Base-by-base conservation (phyloP, 2,113 vertebrate genomes). In the Chascanopsetta lugubris region DNA sequence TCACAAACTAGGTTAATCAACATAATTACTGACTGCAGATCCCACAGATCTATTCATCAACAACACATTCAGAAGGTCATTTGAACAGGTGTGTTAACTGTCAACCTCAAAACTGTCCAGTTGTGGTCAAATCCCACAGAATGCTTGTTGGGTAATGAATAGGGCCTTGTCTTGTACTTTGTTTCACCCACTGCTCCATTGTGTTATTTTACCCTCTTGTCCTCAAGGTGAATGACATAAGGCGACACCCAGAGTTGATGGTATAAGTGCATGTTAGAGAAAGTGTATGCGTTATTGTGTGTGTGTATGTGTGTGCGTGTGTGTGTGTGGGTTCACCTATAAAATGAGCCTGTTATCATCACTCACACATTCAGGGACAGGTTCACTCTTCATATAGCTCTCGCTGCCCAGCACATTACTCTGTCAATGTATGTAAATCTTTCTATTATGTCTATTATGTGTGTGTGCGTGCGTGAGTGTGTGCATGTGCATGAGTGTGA, bases 371-470 rank as follows among this genome's bases (percentile, higher is more conserved):
- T 84, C 77, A 68, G 78, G 58, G 76, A 76, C 82, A 77, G 69
- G 61, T 80, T 78, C 53, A 55, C 70, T 74, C 72, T 70, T 74
- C 75, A 61, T 71, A 80, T 82, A 83, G 78, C 83, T 76, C 74
- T 75, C 72, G 32, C 69, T 40, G 20, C 74, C 74, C 57, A 48
- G 56, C 61, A 25, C 77, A 76, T 83, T 85, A 85, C 75, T 83
- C 79, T 75, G 73, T 83, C 82, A 69, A 79, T 72, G 69, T 75
- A 83, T 86, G 79, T 83, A 84, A 87, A 87, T 85, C 78, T 89
- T 64, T 68, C 62, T 60, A 34, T 59, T 75, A 75, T 80, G 61
- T 58, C 45, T 47, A 51, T 13, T 53, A 29, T 47, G 64, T 48
- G 42, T 26, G 34, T 30, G 42, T 32, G 29, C n/a, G 49, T 29